Conservation (phyloP, 30 jellyfish, hydroid and myxozoan species). For the Morbakka virulenta region DNA sequence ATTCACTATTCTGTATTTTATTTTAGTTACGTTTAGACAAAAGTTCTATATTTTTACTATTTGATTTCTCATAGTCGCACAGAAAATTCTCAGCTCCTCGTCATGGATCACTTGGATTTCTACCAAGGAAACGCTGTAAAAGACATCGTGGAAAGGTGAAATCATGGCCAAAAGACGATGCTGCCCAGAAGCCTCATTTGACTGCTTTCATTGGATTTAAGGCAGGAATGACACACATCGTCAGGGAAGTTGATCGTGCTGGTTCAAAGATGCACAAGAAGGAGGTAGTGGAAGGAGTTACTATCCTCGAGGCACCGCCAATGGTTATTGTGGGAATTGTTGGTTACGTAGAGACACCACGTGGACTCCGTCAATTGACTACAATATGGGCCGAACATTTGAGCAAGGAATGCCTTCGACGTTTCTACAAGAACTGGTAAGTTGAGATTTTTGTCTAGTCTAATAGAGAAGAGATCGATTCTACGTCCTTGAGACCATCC, state of each 20-base stretch:
- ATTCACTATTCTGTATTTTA: too few species aligned
- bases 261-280: conserved; percentile 99
- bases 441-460: too few species aligned
- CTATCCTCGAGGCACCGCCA: conserved; percentile 99
- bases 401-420: conserved; percentile 96
- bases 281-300: conserved; percentile 99
- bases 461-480: too few species aligned
- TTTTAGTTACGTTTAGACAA: too few species aligned
- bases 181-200: conserved; percentile 85
- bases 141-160: conserved; percentile 93
- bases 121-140: conserved; percentile 95
- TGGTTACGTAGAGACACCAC: conserved; percentile 99
- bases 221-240: conserved; percentile 99
- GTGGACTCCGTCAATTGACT: conserved; percentile 97
- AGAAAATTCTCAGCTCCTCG: conserved; percentile 99
- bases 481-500: too few species aligned
- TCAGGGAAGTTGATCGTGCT: conserved; percentile 97
- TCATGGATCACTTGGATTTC: conserved; percentile 98
- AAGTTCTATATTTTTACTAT: too few species aligned
- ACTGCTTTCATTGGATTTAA: conserved; percentile 99
- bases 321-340: conserved; percentile 96
- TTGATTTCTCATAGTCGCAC: conserved; percentile 88
- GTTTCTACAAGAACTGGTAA: conserved; percentile 99
- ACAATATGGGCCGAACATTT: conserved; percentile 99
- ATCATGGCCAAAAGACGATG: conserved; percentile 99